Conservation (phyloP, 2,888 invertebrate species). For the Hydrotaea cyrtoneurina region DNA sequence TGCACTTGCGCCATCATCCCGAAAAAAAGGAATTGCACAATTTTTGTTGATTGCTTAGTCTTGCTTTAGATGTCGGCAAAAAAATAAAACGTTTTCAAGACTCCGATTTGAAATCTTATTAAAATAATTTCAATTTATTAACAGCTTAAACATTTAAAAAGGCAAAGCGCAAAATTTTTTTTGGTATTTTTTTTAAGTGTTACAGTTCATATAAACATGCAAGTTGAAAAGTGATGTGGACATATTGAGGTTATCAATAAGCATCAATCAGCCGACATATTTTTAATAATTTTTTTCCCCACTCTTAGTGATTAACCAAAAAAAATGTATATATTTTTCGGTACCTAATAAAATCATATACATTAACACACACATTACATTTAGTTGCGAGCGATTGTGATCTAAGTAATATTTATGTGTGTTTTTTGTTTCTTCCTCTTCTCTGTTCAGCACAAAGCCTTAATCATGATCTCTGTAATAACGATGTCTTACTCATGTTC, state of each 20-base stretch:
- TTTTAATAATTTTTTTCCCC: neutral
- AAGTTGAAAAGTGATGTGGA: constrained; percentile 24
- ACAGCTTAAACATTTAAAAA: neutral
- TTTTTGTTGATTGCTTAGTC: neutral
- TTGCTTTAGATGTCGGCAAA: neutral
- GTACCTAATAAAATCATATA: neutral
- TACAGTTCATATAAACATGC: neutral
- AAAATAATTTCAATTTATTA: constrained; percentile 9
- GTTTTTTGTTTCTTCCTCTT: neutral
- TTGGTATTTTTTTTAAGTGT: neutral
- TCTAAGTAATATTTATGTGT: neutral
- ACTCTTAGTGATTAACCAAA: no score
- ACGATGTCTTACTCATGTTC: constrained; percentile 37
- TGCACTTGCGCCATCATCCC: constrained; percentile 17
- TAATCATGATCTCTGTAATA: neutral
- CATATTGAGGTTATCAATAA: constrained; percentile 65
- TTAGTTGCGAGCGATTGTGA: neutral
- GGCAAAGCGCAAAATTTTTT: neutral
- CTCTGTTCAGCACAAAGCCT: neutral
- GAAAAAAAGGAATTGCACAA: neutral
- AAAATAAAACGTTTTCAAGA: neutral
- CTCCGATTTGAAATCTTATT: neutral
- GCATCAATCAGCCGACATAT: constrained; percentile 61
- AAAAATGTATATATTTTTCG: neutral
- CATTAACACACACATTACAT: neutral